A percentile compares a stretch with the other conserved stretches of the same genome.
Evolutionary conservation across 30 jellyfish, hydroid and myxozoan species (phyloP).

Genomic region (Hydractinia echinata): DNA sequence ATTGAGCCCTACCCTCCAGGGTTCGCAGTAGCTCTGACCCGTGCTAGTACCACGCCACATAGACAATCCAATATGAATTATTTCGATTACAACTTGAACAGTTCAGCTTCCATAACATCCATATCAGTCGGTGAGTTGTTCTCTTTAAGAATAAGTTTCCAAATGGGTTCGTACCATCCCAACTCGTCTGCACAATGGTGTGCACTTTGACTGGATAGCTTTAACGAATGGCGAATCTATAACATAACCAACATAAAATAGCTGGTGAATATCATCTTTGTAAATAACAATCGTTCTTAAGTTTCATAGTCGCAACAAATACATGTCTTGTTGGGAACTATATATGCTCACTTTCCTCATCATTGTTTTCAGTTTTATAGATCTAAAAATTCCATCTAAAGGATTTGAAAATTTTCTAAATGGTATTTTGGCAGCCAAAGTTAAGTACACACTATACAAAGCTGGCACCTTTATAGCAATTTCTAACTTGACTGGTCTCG

Average conservation of each 20-base stretch:
- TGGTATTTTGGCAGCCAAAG: no score
- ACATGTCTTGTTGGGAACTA: no score
- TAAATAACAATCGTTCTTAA: no score
- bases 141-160: constrained; percentile 48
- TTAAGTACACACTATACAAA: no score
- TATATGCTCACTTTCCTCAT: no score
- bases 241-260: not conserved
- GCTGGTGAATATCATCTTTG: no score
- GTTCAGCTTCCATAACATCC: constrained; percentile 83
- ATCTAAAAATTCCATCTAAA: no score
- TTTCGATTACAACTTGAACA: constrained; percentile 57
- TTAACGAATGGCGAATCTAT: constrained; percentile 71
- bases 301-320: no score
- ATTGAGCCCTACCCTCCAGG: constrained; percentile 90
- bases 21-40: constrained; percentile 75
- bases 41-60: constrained; percentile 86
- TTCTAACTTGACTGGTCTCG: constrained; percentile 72
- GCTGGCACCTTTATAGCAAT: constrained; percentile 66
- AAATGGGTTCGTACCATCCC: constrained; percentile 77
- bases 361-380: no score
- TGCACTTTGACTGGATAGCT: constrained; percentile 56
- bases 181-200: constrained; percentile 45
- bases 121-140: constrained; percentile 35
- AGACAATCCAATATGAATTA: constrained; percentile 53
- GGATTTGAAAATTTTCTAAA: no score